Conservation (phyloP, 1,140 invertebrate genomes). For the Ephestia elutella region DNA sequence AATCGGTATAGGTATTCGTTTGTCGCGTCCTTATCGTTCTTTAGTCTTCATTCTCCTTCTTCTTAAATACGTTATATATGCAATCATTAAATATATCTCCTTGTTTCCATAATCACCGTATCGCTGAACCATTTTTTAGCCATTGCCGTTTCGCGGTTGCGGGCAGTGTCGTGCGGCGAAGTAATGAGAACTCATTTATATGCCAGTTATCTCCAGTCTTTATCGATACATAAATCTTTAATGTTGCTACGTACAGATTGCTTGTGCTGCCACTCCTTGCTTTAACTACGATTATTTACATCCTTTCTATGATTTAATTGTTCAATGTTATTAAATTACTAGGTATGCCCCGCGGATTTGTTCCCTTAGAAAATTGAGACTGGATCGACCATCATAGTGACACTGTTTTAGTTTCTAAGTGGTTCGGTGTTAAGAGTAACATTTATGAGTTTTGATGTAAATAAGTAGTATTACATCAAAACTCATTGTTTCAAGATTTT, state of each 20-base stretch:
- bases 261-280: neutral
- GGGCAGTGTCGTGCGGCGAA: neutral
- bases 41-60: too few relatives aligned
- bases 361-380: too few relatives aligned
- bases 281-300: neutral
- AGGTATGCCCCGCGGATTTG: too few relatives aligned
- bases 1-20: too few relatives aligned
- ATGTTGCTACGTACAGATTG: neutral
- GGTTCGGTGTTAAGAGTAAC: too few relatives aligned
- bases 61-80: too few relatives aligned
- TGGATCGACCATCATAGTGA: too few relatives aligned
- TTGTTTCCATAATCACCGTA: neutral
- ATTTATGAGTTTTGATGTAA: too few relatives aligned
- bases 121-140: neutral
- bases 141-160: neutral
- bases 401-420: too few relatives aligned
- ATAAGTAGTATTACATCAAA: too few relatives aligned
- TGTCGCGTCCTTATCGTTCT: too few relatives aligned
- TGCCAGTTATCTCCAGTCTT: neutral
- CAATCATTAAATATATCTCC: neutral
- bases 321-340: neutral
- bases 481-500: too few relatives aligned
- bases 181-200: constrained; percentile 5
- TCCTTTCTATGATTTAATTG: neutral
- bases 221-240: constrained; percentile 3